Conservation (phyloP, 2,888 invertebrate species). For the Nowickia ferox region DNA sequence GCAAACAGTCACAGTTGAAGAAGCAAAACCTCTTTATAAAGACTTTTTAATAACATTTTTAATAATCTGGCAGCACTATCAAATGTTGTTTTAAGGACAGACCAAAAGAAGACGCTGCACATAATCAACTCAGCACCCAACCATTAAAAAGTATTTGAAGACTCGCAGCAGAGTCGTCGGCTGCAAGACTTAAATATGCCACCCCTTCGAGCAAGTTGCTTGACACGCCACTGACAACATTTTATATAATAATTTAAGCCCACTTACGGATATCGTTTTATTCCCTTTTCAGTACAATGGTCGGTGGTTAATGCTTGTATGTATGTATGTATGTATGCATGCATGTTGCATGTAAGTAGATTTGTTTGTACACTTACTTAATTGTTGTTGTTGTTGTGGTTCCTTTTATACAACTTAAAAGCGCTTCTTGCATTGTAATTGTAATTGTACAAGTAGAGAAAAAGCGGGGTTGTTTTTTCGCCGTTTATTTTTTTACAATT, state of each 20-base stretch:
- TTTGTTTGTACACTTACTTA: constrained; percentile 23
- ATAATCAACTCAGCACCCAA: constrained; percentile 12
- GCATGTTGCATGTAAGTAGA: neutral
- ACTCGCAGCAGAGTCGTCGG: constrained; percentile 20
- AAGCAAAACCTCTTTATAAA: too few relatives aligned
- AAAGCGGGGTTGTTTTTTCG: constrained; percentile 56
- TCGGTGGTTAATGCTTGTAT: neutral
- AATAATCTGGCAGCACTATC: constrained; percentile 20
- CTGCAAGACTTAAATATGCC: neutral
- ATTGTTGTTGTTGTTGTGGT: neutral
- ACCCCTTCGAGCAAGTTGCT: neutral
- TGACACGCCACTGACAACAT: constrained; percentile 27
- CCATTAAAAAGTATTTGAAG: constrained; percentile 36
- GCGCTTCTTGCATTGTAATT: constrained; percentile 34
- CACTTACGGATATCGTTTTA: constrained; percentile 21
- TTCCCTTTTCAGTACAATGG: neutral
- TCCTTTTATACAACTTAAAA: constrained; percentile 23
- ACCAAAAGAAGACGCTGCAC: neutral
- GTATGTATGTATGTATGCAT: neutral
- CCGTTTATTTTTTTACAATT: neutral
- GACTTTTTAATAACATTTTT: neutral
- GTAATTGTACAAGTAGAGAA: constrained; percentile 3
- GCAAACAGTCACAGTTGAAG: too few relatives aligned
- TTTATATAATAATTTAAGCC: constrained; percentile 36
- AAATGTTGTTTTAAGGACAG: neutral